Percentiles rank a stretch among this genome's conserved stretches.
These are phyloP conservation scores for Diploptera punctata DNA, from an alignment of 2,888 invertebrate genomes.

Conservation along the genomic window DNA sequence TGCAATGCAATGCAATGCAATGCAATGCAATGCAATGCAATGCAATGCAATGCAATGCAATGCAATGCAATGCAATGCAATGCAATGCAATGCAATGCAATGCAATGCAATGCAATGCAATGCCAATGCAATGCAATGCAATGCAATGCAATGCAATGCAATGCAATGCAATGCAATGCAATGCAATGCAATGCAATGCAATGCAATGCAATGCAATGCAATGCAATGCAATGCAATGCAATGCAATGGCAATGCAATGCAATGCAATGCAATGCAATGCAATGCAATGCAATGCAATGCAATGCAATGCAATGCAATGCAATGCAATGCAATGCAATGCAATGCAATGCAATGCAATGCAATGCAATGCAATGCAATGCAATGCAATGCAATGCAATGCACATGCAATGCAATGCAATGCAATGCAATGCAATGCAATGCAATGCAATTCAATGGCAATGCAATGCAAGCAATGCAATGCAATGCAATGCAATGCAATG, in stretches of 20 bases:
- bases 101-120: too few relatives aligned
- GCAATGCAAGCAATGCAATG: too few relatives aligned
- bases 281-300: too few relatives aligned
- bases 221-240: not conserved
- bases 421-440: conserved; percentile 8
- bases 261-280: not conserved
- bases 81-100: not conserved
- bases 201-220: not conserved
- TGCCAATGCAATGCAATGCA: too few relatives aligned
- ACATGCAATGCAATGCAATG: too few relatives aligned
- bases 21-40: not conserved
- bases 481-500: conserved; percentile 9
- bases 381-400: conserved; percentile 11
- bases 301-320: too few relatives aligned
- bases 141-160: too few relatives aligned
- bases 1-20: not conserved
- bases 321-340: conserved; percentile 3
- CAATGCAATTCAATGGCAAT: too few relatives aligned
- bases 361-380: not conserved
- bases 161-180: not conserved
- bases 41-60: not conserved
- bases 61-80: not conserved
- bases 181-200: not conserved
- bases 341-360: conserved; percentile 5
- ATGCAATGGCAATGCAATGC: too few relatives aligned